Percentiles rank a stretch among this genome's conserved stretches.
Evolutionary conservation across 2,113 vertebrate species (phyloP).

Genomic region (Dolichotis patagonum): DNA sequence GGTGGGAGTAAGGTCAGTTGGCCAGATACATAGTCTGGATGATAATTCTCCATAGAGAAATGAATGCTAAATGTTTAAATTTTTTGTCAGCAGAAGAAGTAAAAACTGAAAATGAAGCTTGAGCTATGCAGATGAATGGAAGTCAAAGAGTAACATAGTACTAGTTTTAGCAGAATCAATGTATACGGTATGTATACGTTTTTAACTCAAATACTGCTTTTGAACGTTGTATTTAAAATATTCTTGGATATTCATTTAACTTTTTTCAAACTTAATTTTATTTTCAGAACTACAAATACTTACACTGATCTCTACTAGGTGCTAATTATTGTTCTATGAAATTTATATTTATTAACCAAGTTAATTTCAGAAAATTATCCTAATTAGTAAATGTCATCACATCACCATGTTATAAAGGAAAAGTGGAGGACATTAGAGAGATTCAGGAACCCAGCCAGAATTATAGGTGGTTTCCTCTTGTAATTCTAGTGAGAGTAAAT

Average conservation of each 20-base stretch:
- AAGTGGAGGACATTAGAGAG: neutral
- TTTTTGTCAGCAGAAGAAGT: no score
- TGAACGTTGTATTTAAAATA: neutral
- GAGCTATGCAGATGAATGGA: neutral
- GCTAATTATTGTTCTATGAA: neutral
- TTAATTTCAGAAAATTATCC: neutral
- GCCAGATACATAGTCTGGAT: neutral
- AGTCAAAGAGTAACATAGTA: neutral
- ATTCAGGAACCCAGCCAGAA: neutral
- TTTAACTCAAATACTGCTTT: conserved; percentile 28
- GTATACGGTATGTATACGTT: neutral
- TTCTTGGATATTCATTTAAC: neutral
- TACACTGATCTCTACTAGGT: neutral
- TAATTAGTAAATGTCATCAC: neutral
- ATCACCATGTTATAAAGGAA: neutral
- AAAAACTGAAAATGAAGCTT: neutral
- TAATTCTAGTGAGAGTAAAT: neutral
- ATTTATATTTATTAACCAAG: neutral
- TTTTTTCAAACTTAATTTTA: neutral
- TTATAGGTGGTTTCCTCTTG: neutral
- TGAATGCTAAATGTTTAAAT: neutral
- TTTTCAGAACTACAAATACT: neutral
- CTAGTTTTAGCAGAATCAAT: neutral
- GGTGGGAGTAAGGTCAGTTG: neutral
- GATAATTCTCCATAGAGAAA: neutral